Evolutionary conservation across 1,140 invertebrate species (phyloP), one percentile per base, ranked within the genome.

Genomic region (Ephestia elutella): DNA sequence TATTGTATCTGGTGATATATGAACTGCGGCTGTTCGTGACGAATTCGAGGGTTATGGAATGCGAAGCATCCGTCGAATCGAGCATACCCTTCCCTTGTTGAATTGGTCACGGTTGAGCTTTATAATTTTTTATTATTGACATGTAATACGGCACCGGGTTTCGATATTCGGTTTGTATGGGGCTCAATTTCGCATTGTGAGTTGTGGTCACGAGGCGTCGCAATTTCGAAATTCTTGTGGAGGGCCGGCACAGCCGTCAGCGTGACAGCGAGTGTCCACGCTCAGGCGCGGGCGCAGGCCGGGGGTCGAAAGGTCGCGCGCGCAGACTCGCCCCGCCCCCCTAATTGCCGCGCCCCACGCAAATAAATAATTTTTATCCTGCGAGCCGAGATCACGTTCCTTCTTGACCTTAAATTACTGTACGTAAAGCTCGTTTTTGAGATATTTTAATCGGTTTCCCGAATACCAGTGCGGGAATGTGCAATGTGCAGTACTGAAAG

Each of bases 311-410:
- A 81, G 82, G 83, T 86, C 80, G 78, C 72, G 73, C 66, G 73
- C 71, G 68, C 80, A 76, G 78, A 75, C 77, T 60, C 64, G 74
- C 68, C 64, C 77, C 83, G 77, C 80, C 83, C 69, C 68, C 78
- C 80, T 84, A 84, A 86, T 86, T 86, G 81, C 79, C 70, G 75
- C 80, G 76, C 77, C 78, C 79, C 82, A 83, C 80, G 80, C 84
- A 83, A 85, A 85, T 84, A 84, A 84, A 84, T 87, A 81, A 80
- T 82, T 85, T 87, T 87, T 85, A 82, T 79, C 67, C 78, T 63
- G 61, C 58, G 56, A 62, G 66, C 62, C 57, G 75, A 72, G 77
- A 78, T 78, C 77, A 82, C 71, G 77, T 73, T 75, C 72, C 72
- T 72, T 73, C 71, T 78, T 82, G 79, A 82, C 82, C 82, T 74